Base-by-base conservation (phyloP, 2,113 vertebrate genomes). In the Oncorhynchus clarkii region DNA sequence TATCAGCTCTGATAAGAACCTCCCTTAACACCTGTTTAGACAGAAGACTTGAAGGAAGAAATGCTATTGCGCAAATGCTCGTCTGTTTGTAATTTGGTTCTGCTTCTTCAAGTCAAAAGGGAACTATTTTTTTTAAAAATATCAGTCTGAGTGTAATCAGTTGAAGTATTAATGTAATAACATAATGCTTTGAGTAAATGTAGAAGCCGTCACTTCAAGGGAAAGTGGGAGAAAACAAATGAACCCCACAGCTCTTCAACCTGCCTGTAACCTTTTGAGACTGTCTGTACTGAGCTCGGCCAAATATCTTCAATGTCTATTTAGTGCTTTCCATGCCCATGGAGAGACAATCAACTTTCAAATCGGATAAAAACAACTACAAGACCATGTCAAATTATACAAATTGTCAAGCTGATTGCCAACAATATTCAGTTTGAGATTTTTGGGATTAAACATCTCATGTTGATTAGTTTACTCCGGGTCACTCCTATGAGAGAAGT, bases 1-100 rank as follows among this genome's bases (percentile, higher is more conserved):
- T 27, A 78, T 74, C 71, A 76, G 70, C 73, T 79, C 64, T 77
- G 18, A 77, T 67, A 74, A 29, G 49, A 66, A 72, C 7, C 60
- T 51, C 51, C 24, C 14, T 18, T 11, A 13, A 69, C 24, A 57
- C 22, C 29, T 34, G 71, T 66, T 72, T 79, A 13, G 68, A 54
- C 51, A 3, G 51, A 82, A 77, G 67, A 49, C 49, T 16, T 51
- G 49, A 54, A 18, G 49, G 16, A 54, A 54, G 12, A 16, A 16
- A 51, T 51, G 2, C 4, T 16, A 51, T 51, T 16, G 49, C 3
- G 18, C 27, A 20, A 24, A 51, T 66, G 39, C 70, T 77, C 72
- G 75, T 85, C 83, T 80, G 80, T 65, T 82, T 66, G 77, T 72
- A 66, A 79, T 82, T 78, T 68, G 13, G 48, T 48, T 59, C 12